A percentile compares a stretch with the other conserved stretches of the same genome.
phyloP scores from a whole-genome alignment of 2,797 vertebrate genomes.

The Sebastes goodei region DNA sequence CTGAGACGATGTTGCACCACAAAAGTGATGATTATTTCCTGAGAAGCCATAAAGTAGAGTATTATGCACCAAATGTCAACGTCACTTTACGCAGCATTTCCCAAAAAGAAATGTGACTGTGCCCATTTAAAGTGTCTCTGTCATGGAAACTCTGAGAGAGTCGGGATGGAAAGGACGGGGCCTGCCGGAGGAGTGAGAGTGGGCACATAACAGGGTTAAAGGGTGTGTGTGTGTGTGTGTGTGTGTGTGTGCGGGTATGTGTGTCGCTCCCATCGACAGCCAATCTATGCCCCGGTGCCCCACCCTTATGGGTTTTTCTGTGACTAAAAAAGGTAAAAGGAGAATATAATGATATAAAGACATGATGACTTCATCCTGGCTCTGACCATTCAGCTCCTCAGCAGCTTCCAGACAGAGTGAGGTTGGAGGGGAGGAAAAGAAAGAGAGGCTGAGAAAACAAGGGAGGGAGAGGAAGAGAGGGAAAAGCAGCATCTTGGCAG shows the following conservation, averaged over 20 bases:
- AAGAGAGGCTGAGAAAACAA: constrained; percentile 56
- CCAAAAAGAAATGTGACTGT: constrained; percentile 45
- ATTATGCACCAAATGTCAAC: constrained; percentile 40
- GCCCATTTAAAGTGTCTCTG: constrained; percentile 58
- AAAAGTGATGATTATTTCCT: constrained; percentile 36
- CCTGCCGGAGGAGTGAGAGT: constrained; percentile 41
- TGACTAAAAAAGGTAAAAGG: constrained; percentile 87
- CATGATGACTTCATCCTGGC: constrained; percentile 81
- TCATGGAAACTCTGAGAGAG: constrained; percentile 78
- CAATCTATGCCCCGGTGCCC: constrained; percentile 64
- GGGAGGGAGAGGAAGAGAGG: constrained; percentile 43
- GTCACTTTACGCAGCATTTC: constrained; percentile 44
- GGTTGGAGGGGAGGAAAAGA: constrained; percentile 52
- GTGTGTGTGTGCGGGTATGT: constrained; percentile 3
- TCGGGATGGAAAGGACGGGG: constrained; percentile 52
- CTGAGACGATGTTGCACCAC: background rate
- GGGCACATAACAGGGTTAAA: constrained; percentile 68
- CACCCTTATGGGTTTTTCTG: constrained; percentile 76
- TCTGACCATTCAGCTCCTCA: constrained; percentile 66
- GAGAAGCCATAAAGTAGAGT: constrained; percentile 27
- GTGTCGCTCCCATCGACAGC: constrained; percentile 60
- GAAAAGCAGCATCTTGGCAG: constrained; percentile 48
- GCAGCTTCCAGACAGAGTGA: constrained; percentile 67
- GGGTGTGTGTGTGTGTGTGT: constrained; percentile 40
- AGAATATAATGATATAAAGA: constrained; percentile 83